These are phyloP conservation scores for Cataglyphis hispanica DNA, from an alignment of 1,140 invertebrate species.

Conservation along the genomic window DNA sequence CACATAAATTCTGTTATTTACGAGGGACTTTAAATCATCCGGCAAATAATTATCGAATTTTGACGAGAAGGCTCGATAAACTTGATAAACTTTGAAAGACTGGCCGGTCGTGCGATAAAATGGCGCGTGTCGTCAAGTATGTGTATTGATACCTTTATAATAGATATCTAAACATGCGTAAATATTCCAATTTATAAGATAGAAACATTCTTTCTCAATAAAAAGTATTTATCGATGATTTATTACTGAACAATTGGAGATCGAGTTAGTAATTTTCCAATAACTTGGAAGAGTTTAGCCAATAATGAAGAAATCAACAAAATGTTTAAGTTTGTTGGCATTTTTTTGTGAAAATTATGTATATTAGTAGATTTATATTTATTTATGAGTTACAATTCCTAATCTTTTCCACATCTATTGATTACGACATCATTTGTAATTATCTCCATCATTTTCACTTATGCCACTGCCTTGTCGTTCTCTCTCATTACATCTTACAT, in stretches of 20 bases:
- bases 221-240: not conserved
- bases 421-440: too few relatives aligned
- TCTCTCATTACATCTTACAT: too few relatives aligned
- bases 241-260: not conserved
- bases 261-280: not conserved
- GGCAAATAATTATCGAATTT: not conserved
- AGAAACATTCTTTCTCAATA: not conserved
- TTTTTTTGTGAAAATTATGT: too few relatives aligned
- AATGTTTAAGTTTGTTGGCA: too few relatives aligned
- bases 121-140: constrained; percentile 36
- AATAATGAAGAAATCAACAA: too few relatives aligned
- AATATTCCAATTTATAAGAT: not conserved
- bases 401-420: too few relatives aligned
- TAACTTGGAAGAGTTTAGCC: too few relatives aligned
- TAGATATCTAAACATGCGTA: not conserved
- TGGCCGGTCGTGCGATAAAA: constrained; percentile 8
- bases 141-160: not conserved
- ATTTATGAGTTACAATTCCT: too few relatives aligned
- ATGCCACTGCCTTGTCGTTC: too few relatives aligned
- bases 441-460: too few relatives aligned
- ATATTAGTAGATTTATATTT: too few relatives aligned
- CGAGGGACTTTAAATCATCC: not conserved
- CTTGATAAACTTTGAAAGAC: constrained; percentile 35
- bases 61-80: not conserved
- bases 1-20: constrained; percentile 39